These are phyloP conservation scores for Formica exsecta DNA, from an alignment of 1,140 invertebrate species.

Conservation along the genomic window DNA sequence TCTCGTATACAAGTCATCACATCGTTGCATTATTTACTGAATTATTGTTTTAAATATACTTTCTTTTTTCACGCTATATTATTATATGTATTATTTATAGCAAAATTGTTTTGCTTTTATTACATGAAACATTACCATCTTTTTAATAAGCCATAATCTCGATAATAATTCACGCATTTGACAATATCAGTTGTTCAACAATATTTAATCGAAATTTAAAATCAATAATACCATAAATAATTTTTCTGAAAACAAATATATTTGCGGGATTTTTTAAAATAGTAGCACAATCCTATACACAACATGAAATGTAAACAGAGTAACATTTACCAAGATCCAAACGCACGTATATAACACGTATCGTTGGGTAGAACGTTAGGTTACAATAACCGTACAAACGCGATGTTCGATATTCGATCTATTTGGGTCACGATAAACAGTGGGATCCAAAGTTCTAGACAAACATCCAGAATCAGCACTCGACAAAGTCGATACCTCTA, in stretches of 20 bases:
- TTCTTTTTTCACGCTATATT: background rate
- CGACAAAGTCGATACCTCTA: conserved; percentile 2
- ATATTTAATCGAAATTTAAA: conserved; percentile 4
- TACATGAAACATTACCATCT: background rate
- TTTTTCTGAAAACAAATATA: background rate
- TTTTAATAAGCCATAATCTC: too few species aligned
- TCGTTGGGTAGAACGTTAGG: background rate
- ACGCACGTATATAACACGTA: background rate
- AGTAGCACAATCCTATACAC: too few species aligned
- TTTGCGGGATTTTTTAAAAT: background rate
- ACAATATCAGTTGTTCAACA: too few species aligned
- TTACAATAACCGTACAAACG: conserved; percentile 15
- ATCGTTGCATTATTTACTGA: too few species aligned
- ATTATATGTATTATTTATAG: background rate
- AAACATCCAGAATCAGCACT: conserved; percentile 24
- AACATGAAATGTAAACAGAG: too few species aligned
- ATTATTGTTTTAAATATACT: background rate
- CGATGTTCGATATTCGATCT: background rate
- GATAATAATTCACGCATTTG: background rate
- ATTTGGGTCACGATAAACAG: conserved; percentile 38
- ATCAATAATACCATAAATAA: background rate
- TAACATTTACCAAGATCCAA: too few species aligned
- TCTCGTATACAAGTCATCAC: too few species aligned
- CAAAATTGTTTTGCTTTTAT: background rate
- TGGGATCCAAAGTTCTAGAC: background rate